Percentiles rank a stretch among this genome's conserved stretches.
phyloP scores from a whole-genome alignment of 2,113 vertebrate species.

The Hoplias malabaricus region DNA sequence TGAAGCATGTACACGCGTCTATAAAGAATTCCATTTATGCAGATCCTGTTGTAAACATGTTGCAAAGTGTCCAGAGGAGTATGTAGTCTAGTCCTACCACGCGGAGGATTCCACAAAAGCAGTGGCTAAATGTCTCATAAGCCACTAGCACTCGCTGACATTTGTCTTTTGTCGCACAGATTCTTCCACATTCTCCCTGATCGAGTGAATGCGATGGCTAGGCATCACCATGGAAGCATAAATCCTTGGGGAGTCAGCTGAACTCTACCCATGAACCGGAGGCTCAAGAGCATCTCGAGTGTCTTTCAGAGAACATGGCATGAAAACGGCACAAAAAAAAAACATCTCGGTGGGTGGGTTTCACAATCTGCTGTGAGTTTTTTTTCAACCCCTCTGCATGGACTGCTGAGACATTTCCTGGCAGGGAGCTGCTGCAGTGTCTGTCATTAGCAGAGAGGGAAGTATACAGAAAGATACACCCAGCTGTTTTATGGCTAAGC shows the following conservation, averaged over 20 bases:
- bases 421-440: not conserved
- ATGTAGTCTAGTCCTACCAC: not conserved
- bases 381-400: slow-evolving; percentile 33
- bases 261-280: not conserved
- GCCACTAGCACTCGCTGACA: not conserved
- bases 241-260: not conserved
- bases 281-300: not conserved
- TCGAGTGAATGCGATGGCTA: not conserved
- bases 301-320: not conserved
- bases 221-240: not conserved
- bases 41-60: not conserved
- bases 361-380: slow-evolving; percentile 49
- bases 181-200: not conserved
- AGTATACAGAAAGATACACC: slow-evolving; percentile 46
- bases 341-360: slow-evolving; percentile 70
- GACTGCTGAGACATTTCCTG: slow-evolving; percentile 34
- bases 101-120: not conserved
- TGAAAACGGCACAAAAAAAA: slow-evolving; percentile 24
- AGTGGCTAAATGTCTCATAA: too few relatives aligned
- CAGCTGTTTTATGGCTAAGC: slow-evolving; percentile 52
- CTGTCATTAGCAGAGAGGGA: slow-evolving; percentile 37
- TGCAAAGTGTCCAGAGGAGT: not conserved
- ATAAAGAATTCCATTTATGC: not conserved
- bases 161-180: not conserved
- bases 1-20: not conserved